Conservation (phyloP, 2,113 vertebrate genomes). For the Poeciliopsis occidentalis region DNA sequence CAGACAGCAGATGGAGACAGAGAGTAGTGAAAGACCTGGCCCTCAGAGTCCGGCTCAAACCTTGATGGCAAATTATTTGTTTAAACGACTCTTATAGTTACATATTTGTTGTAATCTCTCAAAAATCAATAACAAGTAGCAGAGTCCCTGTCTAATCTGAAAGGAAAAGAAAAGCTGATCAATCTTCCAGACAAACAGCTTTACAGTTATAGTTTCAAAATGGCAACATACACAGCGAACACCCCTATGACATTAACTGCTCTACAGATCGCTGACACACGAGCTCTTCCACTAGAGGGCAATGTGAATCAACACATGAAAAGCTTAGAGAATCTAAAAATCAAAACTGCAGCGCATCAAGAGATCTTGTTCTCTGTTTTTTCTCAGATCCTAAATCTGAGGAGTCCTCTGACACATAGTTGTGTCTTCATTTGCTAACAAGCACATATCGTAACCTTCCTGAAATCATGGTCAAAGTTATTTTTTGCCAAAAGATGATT, state of each 20-base stretch:
- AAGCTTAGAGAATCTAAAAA: background rate
- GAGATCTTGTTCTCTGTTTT: background rate
- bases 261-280: background rate
- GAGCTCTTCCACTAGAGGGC: slow-evolving; percentile 48
- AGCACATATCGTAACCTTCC: background rate
- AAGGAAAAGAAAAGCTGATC: background rate
- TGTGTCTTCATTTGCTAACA: background rate
- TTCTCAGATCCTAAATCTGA: background rate
- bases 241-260: too few relatives aligned
- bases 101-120: too few relatives aligned
- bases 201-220: too few relatives aligned
- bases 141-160: background rate
- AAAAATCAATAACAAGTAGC: background rate
- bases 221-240: too few relatives aligned
- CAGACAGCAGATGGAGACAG: slow-evolving; percentile 42
- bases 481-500: too few relatives aligned
- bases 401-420: background rate
- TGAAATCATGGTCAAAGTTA: too few relatives aligned
- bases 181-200: too few relatives aligned
- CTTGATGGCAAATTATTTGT: background rate
- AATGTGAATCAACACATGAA: background rate
- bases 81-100: background rate
- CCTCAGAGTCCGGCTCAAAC: background rate
- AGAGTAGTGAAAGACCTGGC: background rate
- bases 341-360: background rate